phyloP scores from a whole-genome alignment of 2,888 invertebrate species.

The Noctua pronuba region DNA sequence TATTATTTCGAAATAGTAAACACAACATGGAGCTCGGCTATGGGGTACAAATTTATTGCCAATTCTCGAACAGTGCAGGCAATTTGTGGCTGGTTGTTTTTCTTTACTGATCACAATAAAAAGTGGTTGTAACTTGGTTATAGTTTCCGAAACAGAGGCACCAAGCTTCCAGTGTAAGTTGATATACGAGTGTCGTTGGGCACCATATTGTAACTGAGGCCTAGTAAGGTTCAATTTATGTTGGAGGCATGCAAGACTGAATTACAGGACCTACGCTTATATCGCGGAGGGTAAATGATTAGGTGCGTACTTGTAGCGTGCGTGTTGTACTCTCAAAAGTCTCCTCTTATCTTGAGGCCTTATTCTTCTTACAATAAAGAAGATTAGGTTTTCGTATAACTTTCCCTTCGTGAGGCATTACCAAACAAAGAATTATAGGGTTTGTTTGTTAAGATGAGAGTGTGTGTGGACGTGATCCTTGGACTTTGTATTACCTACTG shows the following conservation, averaged over 20 bases:
- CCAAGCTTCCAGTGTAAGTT: conserved; percentile 59
- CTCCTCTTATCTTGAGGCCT: conserved; percentile 42
- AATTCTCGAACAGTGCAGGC: conserved; percentile 68
- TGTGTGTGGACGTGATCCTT: not conserved
- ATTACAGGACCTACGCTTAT: conserved; percentile 66
- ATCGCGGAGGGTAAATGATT: conserved; percentile 71
- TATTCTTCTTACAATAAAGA: conserved; percentile 50
- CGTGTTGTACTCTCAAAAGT: conserved; percentile 58
- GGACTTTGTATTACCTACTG: not conserved
- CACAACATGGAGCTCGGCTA: conserved; percentile 18
- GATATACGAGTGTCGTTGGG: conserved; percentile 55
- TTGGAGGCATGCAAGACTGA: conserved; percentile 66
- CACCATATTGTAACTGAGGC: conserved; percentile 22
- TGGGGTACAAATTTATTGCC: conserved; percentile 63
- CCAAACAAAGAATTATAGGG: conserved; percentile 44
- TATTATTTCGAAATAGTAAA: conserved; percentile 21
- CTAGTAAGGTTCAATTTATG: conserved; percentile 51
- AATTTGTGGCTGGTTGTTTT: conserved; percentile 79
- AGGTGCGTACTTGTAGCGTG: conserved; percentile 67
- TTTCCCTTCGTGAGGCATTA: conserved; percentile 53
- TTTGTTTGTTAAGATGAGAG: conserved; percentile 19
- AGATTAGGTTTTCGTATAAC: conserved; percentile 56
- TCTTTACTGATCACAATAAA: conserved; percentile 79
- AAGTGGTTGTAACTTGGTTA: conserved; percentile 75
- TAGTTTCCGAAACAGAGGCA: conserved; percentile 71